Evolutionary conservation across 1,140 invertebrate species (phyloP), one percentile per base, ranked within the genome.

Genomic region (Radopholus similis): DNA sequence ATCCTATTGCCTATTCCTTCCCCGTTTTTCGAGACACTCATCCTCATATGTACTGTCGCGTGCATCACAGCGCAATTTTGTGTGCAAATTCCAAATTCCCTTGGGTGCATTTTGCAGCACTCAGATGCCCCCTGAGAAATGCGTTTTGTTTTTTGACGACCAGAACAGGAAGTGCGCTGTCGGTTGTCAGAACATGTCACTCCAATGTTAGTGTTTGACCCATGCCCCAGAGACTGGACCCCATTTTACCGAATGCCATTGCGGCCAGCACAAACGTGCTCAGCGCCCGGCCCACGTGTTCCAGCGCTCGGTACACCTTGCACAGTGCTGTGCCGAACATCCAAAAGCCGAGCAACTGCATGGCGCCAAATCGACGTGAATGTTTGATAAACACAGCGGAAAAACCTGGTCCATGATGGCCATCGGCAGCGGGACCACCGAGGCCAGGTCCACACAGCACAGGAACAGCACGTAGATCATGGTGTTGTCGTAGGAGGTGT

Each of bases 361-460:
- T 58, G 37, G 35, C 13, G 34, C 26, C 26, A 2, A 58, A 44
- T 4, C 2, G 40, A 58, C 9, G 26, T 57, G n/a, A n/a, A n/a
- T 34, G 23, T 57, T 15, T 23, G 6, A 57, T 23, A 15, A 34
- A 58, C 18, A n/a, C 37, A 42, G 38, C 18, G 11, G 11, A n/a
- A n/a, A 42, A n/a, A 62, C 59, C 34, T 81, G 78, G 44, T 81
- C 78, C 18, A 82, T 65, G 42, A 81, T 81, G 3, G 78, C 77
- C 80, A 81, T 82, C 26, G 78, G 78, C 18, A 81, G 54, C 2
- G 78, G 78, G 4, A 82, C 60, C 55, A 81, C 78, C 9, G 66
- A 71, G 5, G 77, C 64, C 21, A 81, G 66, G 34, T 81, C 78
- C 4, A 82, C 80, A 47, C 74, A 74, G 53, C 79, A 51, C 32